Conservation (phyloP, 2,797 vertebrate genomes). For the Myioborus melanocephalus region DNA sequence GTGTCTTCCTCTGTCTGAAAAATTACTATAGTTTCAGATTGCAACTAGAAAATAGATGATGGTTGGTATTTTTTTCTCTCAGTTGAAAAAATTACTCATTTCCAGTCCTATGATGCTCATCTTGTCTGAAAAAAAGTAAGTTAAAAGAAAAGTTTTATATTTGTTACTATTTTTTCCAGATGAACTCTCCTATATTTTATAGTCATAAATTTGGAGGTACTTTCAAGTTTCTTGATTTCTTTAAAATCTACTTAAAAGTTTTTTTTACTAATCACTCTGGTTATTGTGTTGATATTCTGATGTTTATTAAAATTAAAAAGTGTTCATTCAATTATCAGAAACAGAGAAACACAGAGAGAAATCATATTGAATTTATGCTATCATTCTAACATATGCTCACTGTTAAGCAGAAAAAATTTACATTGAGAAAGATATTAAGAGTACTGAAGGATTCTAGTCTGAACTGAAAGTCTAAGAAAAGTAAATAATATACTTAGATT, state of each 20-base stretch:
- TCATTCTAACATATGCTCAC: not conserved
- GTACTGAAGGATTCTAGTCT: not conserved
- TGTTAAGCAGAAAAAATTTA: not conserved
- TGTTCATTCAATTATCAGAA: not conserved
- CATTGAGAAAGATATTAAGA: not conserved
- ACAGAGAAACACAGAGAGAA: not conserved
- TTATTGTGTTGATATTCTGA: not conserved
- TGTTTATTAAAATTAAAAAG: not conserved
- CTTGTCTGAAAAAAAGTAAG: not conserved
- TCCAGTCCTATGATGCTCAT: not conserved
- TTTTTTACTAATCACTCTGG: not conserved
- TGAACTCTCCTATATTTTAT: accelerated
- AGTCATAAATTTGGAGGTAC: not conserved
- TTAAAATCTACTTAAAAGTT: not conserved
- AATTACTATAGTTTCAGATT: not conserved
- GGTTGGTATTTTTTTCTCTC: not conserved
- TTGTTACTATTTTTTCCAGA: not conserved
- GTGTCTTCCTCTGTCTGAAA: not conserved
- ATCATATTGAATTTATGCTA: not conserved
- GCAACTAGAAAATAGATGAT: not conserved
- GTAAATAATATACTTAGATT: not conserved
- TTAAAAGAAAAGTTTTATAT: not conserved
- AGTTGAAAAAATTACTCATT: not conserved
- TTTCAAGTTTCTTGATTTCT: not conserved
- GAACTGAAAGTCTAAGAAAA: not conserved